phyloP scores from a whole-genome alignment of 2,113 vertebrate species.

The Heloderma charlesbogerti region DNA sequence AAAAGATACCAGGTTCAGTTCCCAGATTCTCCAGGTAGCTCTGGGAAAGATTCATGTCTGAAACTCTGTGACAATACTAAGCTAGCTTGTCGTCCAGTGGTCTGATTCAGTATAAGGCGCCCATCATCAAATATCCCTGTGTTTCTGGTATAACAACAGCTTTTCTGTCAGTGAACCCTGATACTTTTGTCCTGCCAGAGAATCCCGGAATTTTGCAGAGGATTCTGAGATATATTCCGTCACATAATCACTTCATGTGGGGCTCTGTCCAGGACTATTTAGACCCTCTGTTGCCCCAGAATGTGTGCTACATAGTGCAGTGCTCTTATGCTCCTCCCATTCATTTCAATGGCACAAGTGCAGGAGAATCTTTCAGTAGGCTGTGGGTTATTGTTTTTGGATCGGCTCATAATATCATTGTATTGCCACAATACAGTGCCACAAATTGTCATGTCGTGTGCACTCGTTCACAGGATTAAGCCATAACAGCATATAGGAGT shows the following conservation, averaged over 20 bases:
- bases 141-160: no score
- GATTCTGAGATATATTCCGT: background rate
- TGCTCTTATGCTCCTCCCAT: background rate
- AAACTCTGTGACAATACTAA: no score
- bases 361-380: background rate
- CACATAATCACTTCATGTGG: background rate
- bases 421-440: no score
- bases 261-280: background rate
- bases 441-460: no score
- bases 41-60: no score
- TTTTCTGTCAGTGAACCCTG: background rate
- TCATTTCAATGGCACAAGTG: no score
- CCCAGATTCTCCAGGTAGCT: no score
- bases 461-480: background rate
- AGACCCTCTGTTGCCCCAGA: background rate
- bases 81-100: no score
- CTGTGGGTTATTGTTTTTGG: background rate
- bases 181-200: background rate
- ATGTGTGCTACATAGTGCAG: no score
- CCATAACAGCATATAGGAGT: background rate
- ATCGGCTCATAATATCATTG: background rate
- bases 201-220: background rate
- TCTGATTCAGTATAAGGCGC: no score
- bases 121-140: no score
- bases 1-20: no score